Base-by-base conservation (phyloP, 2,888 invertebrate species). In the Aphodius granarius region DNA sequence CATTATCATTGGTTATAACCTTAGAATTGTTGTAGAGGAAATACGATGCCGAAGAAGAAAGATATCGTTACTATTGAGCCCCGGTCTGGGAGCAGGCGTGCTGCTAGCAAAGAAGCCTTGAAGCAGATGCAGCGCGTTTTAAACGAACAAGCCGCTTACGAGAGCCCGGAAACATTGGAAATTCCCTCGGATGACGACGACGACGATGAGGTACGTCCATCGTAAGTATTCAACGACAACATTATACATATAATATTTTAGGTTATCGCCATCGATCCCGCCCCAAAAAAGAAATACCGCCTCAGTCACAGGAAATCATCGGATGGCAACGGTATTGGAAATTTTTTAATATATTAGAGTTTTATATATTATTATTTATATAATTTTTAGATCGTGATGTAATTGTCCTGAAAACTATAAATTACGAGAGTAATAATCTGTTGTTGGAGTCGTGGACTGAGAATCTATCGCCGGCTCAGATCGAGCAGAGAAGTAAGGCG, bases 361-460 rank as follows among this genome's bases (percentile, higher is more conserved):
- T 70, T 21, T 70, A 13, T 15, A 19, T 16, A 21, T 5, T 5
- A 70, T 15, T 16, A 21, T 5, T 21, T 66, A 15, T 15, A 66
- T 66, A 43, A 21, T 43, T 23, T 71, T 70, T 74, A 86, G 86
- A 86, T 81, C 82, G 86, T 20, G 86, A 86, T 76, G 85, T 86
- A 13, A 79, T 86, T 6, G 86, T 86, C 18, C 78, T 87, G 66
- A 85, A 85, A 81, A 84, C 81, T 63, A 83, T 86, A 73, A 76
- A 77, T 15, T 73, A 74, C 22, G 82, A 80, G 6, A 85, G 85
- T 73, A 84, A 85, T 76, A 82, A 90, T 0, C 86, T 93, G 71
- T 91, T 92, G 76, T 88, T 95, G 83, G 94, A 94, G 80, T 93
- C 92, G 83, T 92, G 91, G 89, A 91, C 92, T 63, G 95, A 95